A percentile compares a stretch with the other conserved stretches of the same genome.
Conservation (phyloP, 2,113 vertebrate species). For the Apodemus sylvaticus region DNA sequence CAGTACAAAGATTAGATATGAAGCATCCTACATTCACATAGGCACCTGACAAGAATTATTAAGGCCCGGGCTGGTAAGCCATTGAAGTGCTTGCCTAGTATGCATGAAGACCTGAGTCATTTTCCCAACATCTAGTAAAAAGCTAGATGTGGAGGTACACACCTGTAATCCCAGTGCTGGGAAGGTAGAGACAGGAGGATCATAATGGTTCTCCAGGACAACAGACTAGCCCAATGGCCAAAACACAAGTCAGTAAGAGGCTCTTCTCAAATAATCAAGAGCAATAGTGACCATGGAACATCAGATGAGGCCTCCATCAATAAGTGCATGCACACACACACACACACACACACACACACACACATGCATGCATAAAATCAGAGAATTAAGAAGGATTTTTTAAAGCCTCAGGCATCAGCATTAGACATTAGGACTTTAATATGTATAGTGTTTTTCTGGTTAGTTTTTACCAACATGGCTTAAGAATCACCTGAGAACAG, state of each 20-base stretch:
- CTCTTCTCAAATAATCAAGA: not conserved
- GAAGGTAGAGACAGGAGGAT: not conserved
- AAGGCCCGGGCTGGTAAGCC: not conserved
- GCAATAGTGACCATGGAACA: not conserved
- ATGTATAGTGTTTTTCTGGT: not conserved
- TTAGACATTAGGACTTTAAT: not conserved
- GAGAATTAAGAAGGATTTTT: not conserved
- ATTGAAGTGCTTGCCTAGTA: not conserved
- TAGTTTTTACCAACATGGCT: not conserved
- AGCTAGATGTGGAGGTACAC: not conserved
- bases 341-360: not conserved
- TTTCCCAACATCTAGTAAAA: not conserved
- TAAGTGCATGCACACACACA: not conserved
- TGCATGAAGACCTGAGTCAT: not conserved
- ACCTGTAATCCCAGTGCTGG: not conserved
- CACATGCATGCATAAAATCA: not conserved
- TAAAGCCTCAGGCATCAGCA: not conserved
- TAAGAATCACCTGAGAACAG: not conserved
- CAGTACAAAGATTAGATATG: not conserved
- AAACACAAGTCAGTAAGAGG: not conserved
- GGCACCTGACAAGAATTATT: not conserved
- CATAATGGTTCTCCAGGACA: no score
- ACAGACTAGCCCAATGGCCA: no score
- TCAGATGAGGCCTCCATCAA: not conserved
- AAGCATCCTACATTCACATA: not conserved